Conservation (phyloP, 2,888 invertebrate genomes). For the Lypha dubia region DNA sequence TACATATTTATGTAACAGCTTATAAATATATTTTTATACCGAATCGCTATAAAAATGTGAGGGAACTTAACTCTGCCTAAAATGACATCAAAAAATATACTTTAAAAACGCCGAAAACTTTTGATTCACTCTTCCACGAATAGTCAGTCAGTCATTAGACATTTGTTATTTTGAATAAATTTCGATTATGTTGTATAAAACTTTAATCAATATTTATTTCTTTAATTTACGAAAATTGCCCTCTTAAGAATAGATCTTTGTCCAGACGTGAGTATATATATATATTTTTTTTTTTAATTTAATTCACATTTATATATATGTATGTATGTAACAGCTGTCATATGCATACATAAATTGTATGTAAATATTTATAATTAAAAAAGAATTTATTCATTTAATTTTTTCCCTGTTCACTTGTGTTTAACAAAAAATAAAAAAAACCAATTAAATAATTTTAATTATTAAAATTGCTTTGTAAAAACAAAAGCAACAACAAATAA, state of each 20-base stretch:
- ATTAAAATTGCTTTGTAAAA: slow-evolving; percentile 61
- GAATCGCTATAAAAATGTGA: no score
- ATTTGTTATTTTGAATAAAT: no score
- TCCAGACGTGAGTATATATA: slow-evolving; percentile 12
- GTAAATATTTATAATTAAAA: slow-evolving; percentile 33
- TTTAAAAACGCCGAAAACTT: no score
- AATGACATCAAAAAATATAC: no score
- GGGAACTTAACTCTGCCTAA: no score
- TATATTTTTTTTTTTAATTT: not conserved
- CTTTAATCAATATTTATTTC: no score
- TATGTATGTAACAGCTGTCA: not conserved
- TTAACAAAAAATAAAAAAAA: slow-evolving; percentile 38
- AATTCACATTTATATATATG: not conserved
- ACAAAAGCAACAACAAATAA: slow-evolving; percentile 33
- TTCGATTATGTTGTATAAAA: no score
- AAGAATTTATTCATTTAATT: slow-evolving; percentile 19
- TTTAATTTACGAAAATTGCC: not conserved
- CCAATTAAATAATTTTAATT: slow-evolving; percentile 64
- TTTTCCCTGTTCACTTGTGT: not conserved
- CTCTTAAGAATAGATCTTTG: not conserved
- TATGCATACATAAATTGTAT: not conserved
- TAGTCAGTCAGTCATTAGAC: no score
- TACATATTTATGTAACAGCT: no score
- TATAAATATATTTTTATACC: no score
- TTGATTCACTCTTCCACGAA: no score